Base-by-base conservation (phyloP, 2,113 vertebrate genomes). In the Syngnathus floridae region DNA sequence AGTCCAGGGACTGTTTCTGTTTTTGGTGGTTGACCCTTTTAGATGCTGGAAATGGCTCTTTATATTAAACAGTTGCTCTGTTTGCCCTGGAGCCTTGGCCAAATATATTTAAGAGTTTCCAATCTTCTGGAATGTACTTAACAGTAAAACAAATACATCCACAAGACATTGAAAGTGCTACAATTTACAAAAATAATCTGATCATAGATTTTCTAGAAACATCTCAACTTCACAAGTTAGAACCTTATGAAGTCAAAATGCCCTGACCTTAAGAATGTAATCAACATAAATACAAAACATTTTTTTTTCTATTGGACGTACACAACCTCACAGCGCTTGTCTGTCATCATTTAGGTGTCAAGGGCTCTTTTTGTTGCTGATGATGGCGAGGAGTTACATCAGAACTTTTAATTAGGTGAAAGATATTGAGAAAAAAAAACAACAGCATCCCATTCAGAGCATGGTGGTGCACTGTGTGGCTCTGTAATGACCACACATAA, bases 401-500 rank as follows among this genome's bases (percentile, higher is more conserved):
- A 48, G 54, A 45, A 46, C 60, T n/a, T 78, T 69, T 67, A 54
- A 70, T 64, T 72, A 45, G 77, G 73, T 67, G 75, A 54, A 65
- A 70, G 72, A 81, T 31, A 74, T 66, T n/a, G n/a, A n/a, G 72
- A 72, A 74, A 75, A 71, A 76, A 75, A 31, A 31, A 31, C 3
- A 31, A 31, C 26, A 31, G 26, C 51, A 60, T 49, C 46, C 11
- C 6, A 41, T 19, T 57, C 56, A 57, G 65, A 65, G 62, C 11
- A 43, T 4, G 26, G 26, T 31, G 26, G 26, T 31, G 26, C 26
- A 31, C 26, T 31, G 26, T 31, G 43, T 1, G 10, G 13, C 64
- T 73, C 40, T 22, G 62, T 71, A 72, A 84, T 81, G 71, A 78
- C 38, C 4, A 0, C 61, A 9, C 69, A 74, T 71, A 57, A 76